A percentile compares a stretch with the other conserved stretches of the same genome.
Conservation (phyloP, 2,888 invertebrate genomes). For the Agrypnus murinus region DNA sequence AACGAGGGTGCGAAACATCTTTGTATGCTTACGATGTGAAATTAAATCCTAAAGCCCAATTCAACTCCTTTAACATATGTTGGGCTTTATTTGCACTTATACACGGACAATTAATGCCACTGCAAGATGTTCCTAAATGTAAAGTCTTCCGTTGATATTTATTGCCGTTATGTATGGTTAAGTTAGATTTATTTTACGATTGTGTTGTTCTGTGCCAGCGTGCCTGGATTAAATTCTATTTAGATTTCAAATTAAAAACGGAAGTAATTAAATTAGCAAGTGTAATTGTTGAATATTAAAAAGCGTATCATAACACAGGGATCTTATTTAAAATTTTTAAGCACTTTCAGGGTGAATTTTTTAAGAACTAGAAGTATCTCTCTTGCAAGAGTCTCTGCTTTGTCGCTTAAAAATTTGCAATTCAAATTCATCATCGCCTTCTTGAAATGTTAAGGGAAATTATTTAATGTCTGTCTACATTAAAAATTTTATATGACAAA, state of each 20-base stretch:
- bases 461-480: conserved; percentile 42
- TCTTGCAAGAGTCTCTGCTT: conserved; percentile 25
- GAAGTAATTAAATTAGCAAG: conserved; percentile 34
- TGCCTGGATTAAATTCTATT: too few relatives aligned
- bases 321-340: conserved; percentile 43
- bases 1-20: conserved; percentile 10
- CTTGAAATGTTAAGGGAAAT: conserved; percentile 36
- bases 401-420: conserved; percentile 43
- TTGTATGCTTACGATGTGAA: conserved; percentile 14
- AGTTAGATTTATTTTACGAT: too few relatives aligned
- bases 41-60: conserved; percentile 19
- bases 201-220: too few relatives aligned
- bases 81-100: conserved; percentile 9
- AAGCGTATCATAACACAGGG: conserved; percentile 36
- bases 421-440: conserved; percentile 46
- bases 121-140: conserved; percentile 26
- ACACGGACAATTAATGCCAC: conserved; percentile 21
- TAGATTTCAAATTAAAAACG: conserved; percentile 5
- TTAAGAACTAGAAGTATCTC: conserved; percentile 28
- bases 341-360: conserved; percentile 29
- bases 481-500: conserved; percentile 36
- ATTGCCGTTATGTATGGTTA: not conserved
- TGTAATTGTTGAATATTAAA: conserved; percentile 39
- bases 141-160: conserved; percentile 12
- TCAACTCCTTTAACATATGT: conserved; percentile 11